These are phyloP conservation scores for Autographa pulchrina DNA, from an alignment of 2,888 invertebrate species.

Conservation along the genomic window DNA sequence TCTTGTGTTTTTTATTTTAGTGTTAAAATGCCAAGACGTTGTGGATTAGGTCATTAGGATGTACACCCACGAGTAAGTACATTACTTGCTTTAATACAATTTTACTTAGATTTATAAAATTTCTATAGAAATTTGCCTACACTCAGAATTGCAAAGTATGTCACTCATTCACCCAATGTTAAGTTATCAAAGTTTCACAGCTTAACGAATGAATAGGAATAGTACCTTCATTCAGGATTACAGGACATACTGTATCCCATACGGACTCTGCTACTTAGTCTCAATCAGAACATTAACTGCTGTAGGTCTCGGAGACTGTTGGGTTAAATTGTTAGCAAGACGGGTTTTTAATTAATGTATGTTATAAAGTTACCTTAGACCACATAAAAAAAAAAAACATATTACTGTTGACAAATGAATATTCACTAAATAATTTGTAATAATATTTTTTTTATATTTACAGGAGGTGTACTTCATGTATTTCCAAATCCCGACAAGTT, in stretches of 20 bases:
- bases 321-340: no score
- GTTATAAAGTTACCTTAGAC: no score
- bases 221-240: background rate
- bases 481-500: constrained; percentile 24
- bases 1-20: constrained; percentile 24
- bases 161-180: background rate
- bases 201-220: background rate
- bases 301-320: no score
- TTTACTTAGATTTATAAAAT: background rate
- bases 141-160: background rate
- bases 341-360: no score
- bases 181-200: background rate
- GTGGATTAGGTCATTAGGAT: constrained; percentile 6
- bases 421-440: no score
- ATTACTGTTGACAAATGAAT: no score
- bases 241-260: background rate
- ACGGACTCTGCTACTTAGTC: background rate
- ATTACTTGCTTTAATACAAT: no score
- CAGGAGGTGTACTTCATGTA: constrained; percentile 13
- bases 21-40: constrained; percentile 8
- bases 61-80: constrained; percentile 6
- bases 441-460: background rate
- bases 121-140: background rate
- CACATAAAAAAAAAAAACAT: no score
- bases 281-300: background rate